phyloP scores from a whole-genome alignment of 2,113 vertebrate species.

The Zeus faber region DNA sequence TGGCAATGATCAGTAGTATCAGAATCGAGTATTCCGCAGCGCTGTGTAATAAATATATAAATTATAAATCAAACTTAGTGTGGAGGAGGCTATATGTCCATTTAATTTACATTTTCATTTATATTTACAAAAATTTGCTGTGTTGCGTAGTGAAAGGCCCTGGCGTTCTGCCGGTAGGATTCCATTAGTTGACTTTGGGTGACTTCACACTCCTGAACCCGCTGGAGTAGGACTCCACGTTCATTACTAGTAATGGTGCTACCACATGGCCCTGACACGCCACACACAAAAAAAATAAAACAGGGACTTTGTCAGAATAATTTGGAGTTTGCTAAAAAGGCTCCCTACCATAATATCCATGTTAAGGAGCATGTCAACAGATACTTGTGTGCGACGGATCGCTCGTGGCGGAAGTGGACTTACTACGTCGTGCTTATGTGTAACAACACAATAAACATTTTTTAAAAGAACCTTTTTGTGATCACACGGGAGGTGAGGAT shows the following conservation, averaged over 20 bases:
- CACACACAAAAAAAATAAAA: slow-evolving; percentile 38
- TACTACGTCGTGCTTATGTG: slow-evolving; percentile 67
- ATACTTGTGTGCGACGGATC: slow-evolving; percentile 61
- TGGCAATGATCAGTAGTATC: too few relatives aligned
- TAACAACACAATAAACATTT: slow-evolving; percentile 69
- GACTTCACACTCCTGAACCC: slow-evolving; percentile 78
- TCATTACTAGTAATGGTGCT: slow-evolving; percentile 81
- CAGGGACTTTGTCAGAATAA: slow-evolving; percentile 74
- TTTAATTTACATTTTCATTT: slow-evolving; percentile 73
- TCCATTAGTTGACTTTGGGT: slow-evolving; percentile 82
- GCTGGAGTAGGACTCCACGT: slow-evolving; percentile 82
- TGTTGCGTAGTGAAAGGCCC: slow-evolving; percentile 68
- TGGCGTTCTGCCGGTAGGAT: slow-evolving; percentile 72
- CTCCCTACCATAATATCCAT: slow-evolving; percentile 79
- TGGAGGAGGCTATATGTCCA: slow-evolving; percentile 58
- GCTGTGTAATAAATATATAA: too few relatives aligned
- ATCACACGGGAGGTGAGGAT: slow-evolving; percentile 35
- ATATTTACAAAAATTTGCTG: slow-evolving; percentile 59
- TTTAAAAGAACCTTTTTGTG: slow-evolving; percentile 60
- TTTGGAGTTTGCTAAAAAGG: slow-evolving; percentile 80
- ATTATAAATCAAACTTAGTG: slow-evolving; percentile 47
- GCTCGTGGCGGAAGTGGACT: slow-evolving; percentile 60
- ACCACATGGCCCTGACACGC: slow-evolving; percentile 74
- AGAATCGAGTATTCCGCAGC: too few relatives aligned
- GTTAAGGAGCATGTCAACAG: slow-evolving; percentile 86